Evolutionary conservation across 2,888 invertebrate species (phyloP), one percentile per base, ranked within the genome.

Genomic region (Heliconius hortense): DNA sequence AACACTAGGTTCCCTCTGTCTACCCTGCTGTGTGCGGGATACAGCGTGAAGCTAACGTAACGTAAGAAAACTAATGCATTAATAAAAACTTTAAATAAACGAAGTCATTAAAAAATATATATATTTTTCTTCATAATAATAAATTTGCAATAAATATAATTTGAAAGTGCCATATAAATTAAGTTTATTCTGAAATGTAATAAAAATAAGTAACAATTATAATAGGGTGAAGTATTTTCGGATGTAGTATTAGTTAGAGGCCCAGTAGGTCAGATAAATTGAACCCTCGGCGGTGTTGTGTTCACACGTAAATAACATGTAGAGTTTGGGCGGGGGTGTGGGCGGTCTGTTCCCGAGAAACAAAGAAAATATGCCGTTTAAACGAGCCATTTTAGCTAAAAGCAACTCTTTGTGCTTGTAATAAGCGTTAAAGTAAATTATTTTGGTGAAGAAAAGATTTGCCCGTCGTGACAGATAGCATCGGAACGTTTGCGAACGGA

Each of bases 221-320:
- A 86, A 84, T 82, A 86, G 85, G 85, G 85, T 86, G 85, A 87
- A 87, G 88, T 86, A 88, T 89, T 90, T 90, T 87, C 84, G 85
- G 86, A 86, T 88, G 88, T 92, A 89, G 89, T 91, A 92, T 92
- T 91, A 93, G 91, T 89, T 89, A 90, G 90, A 90, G 91, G 92
- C 92, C 91, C 88, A 93, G 90, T 93, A 94, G 93, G 93, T 93
- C 93, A 94, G 92, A 94, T 93, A 93, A 93, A 93, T 93, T 93
- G 92, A 92, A 93, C 93, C 92, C 92, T 91, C 88, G 87, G 89
- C 84, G 88, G 90, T 88, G 88, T 88, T 90, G 92, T 92, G 93
- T 93, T 93, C 93, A 92, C 93, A 93, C 93, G 93, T 94, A 94
- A 94, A 94, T 93, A 94, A 93, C 93, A 90, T 91, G 91, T 90